Evolutionary conservation across 2,888 invertebrate genomes (phyloP), one percentile per base, ranked within the genome.

Genomic region (Agapostemon virescens): DNA sequence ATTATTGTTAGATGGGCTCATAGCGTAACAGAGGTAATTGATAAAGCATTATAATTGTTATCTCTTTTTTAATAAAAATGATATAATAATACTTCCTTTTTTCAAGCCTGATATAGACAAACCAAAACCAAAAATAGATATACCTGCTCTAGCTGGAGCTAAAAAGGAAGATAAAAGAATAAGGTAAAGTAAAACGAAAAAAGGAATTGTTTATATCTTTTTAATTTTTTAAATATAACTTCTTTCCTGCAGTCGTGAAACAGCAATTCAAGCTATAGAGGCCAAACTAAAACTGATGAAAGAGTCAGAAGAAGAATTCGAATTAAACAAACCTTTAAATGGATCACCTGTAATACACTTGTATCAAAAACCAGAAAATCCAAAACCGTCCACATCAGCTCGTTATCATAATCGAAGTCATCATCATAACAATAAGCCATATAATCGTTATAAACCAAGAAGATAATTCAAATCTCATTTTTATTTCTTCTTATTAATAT

Each of bases 261-360:
- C 96, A 13, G 96, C 97, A 74, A 98, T 98, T 85, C 96, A 96
- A 90, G 97, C 97, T 0, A 98, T 98, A 79, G 97, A 98, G 92
- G 97, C 97, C 0, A 98, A 98, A 92, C 93, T 98, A 0, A 97
- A 96, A 90, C 93, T 96, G 91, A 96, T 98, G 95, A 94, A 94
- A 91, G 94, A 95, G 86, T 94, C 94, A 0, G 94, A 95, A 66
- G 96, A 96, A 84, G 96, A 96, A 89, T 95, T 97, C 87, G 95
- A 96, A 77, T 94, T 97, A 7, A 96, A 96, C 90, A 96, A 96
- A 89, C 93, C 96, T 4, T 94, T 95, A 17, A 94, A 95, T 0
- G 96, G 96, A 89, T 93, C 95, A 20, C 95, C 97, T 0, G 91
- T 96, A 40, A 95, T 96, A 68, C 93, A 95, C 49, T 95, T 96